Conservation (phyloP, 2,797 vertebrate species). For the Anguilla anguilla region DNA sequence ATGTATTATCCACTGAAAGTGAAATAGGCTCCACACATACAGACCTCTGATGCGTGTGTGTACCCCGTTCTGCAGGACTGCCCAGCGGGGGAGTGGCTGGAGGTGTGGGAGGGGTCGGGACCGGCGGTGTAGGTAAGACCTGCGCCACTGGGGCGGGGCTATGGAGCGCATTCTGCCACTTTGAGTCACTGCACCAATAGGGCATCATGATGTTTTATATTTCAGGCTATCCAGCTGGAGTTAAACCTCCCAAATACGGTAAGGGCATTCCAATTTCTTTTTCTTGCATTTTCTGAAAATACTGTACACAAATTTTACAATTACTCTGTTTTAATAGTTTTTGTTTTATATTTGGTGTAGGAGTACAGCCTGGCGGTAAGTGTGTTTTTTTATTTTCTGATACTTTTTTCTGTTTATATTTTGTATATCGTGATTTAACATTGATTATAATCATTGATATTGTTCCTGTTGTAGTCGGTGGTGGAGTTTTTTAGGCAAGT, state of each 20-base stretch:
- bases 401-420: background rate
- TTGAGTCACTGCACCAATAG: background rate
- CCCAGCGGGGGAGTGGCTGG: background rate
- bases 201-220: background rate
- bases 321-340: background rate
- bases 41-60: background rate
- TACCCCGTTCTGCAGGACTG: background rate
- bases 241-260: constrained; percentile 6
- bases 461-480: background rate
- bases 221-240: background rate
- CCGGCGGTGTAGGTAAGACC: background rate
- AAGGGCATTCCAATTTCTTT: background rate
- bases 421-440: background rate
- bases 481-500: background rate
- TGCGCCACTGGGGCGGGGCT: background rate
- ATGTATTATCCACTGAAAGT: background rate
- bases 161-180: background rate
- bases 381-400: background rate
- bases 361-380: constrained; percentile 50
- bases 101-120: background rate
- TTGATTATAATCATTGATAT: background rate
- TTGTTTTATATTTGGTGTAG: background rate
- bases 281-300: background rate
- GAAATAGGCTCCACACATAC: background rate
- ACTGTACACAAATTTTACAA: background rate